Base-by-base conservation (phyloP, 2,797 vertebrate species). In the Chromis chromis region DNA sequence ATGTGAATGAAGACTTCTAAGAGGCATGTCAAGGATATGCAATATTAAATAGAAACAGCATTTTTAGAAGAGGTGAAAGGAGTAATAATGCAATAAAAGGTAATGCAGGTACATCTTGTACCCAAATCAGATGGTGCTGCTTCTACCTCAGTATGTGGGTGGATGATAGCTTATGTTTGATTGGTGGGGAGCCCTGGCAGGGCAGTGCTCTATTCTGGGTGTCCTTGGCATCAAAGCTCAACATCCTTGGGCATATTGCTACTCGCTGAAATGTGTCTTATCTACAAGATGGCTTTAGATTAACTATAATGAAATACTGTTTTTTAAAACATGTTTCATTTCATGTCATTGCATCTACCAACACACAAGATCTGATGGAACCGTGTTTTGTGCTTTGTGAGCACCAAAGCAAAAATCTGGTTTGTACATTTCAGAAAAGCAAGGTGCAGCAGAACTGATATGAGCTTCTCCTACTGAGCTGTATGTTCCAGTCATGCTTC, bases 101-200 rank as follows among this genome's bases (percentile, higher is more conserved):
- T 61, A 33, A 16, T 22, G 7, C 36, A 69, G 49, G 62, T 75
- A 36, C 31, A 52, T 75, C 12, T 68, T 24, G 19, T 74, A 74
- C 54, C 48, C 48, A 49, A 58, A 62, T 73, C 50, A 70, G 67
- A 84, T 65, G 59, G 63, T 40, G 42, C 66, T 14, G 39, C 46
- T 24, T 63, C 46, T 58, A 52, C 22, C 76, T 28, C 58, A 62
- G 70, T 3, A 39, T 66, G 80, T 69, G 73, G 70, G 61, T 48
- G 70, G 60, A 64, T 1, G 31, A 31, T 68, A 70, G 79, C 79
- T 82, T 85, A 79, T 63, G 76, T 60, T 44, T 76, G 76, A 67
- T 60, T 73, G 73, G 63, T 50, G 58, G 62, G 65, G 70, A 66
- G 58, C 3, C 54, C 49, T 65, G 61, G 69, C 83, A 71, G 73